These are phyloP conservation scores for Periophthalmus magnuspinnatus DNA, from an alignment of 2,797 vertebrate species.

Conservation along the genomic window DNA sequence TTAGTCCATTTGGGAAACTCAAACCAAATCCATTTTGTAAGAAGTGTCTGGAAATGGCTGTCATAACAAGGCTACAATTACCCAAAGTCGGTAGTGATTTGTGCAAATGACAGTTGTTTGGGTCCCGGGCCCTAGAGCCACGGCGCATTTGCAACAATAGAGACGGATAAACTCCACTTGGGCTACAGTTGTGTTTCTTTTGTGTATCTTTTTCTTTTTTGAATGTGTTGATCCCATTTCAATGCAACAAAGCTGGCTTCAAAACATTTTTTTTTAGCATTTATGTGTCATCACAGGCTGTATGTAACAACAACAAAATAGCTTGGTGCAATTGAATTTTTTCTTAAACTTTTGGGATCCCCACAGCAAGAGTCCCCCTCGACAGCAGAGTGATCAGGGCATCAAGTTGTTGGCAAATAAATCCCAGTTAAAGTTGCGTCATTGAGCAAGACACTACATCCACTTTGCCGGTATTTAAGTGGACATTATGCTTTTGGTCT, in stretches of 20 bases:
- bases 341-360: background rate
- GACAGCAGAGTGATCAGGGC: too few relatives aligned
- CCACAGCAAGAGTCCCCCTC: too few relatives aligned
- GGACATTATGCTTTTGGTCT: too few relatives aligned
- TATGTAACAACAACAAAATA: background rate
- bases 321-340: background rate
- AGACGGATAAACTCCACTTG: background rate
- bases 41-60: conserved; percentile 21
- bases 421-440: too few relatives aligned
- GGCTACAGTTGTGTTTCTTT: background rate
- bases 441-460: too few relatives aligned
- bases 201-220: background rate
- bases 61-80: conserved; percentile 34
- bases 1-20: conserved; percentile 21
- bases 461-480: too few relatives aligned
- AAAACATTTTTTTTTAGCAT: too few relatives aligned
- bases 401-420: too few relatives aligned
- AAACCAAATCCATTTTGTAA: conserved; percentile 33
- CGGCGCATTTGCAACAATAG: background rate
- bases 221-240: background rate
- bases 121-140: conserved; percentile 5
- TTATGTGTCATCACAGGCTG: too few relatives aligned
- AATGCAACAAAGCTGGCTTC: background rate
- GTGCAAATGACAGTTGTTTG: conserved; percentile 12
- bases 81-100: conserved; percentile 11